A percentile compares a stretch with the other conserved stretches of the same genome.
These are phyloP conservation scores for Rotaria macrura DNA, from an alignment of 2,888 invertebrate species.

Conservation along the genomic window DNA sequence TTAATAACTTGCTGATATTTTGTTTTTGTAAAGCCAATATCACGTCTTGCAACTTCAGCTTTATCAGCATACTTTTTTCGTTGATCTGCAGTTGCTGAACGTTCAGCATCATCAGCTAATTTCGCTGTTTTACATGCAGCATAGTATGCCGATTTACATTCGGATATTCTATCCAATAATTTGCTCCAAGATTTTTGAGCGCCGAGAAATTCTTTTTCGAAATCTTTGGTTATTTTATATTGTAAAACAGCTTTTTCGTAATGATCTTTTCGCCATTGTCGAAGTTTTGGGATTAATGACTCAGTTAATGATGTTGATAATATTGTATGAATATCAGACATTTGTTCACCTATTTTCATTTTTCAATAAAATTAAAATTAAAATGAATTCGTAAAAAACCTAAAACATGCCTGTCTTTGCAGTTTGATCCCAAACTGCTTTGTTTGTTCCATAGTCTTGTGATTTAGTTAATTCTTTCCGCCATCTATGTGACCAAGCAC, in stretches of 20 bases:
- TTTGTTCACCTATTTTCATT: background rate
- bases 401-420: background rate
- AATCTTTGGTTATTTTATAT: slow-evolving; percentile 13
- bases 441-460: slow-evolving; percentile 20
- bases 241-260: background rate
- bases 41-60: background rate
- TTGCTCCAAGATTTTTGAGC: background rate
- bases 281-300: background rate
- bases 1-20: background rate
- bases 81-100: background rate
- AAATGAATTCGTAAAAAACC: too few relatives aligned
- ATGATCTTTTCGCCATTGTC: background rate
- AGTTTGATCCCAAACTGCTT: background rate
- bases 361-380: background rate
- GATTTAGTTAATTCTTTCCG: background rate
- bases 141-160: background rate
- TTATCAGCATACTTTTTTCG: background rate
- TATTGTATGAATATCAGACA: background rate
- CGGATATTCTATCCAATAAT: background rate
- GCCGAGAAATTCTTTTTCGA: background rate
- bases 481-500: background rate
- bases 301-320: background rate
- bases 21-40: background rate
- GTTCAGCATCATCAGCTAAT: background rate
- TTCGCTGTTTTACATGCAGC: background rate